A percentile compares a stretch with the other conserved stretches of the same genome.
phyloP scores from a whole-genome alignment of 1,140 invertebrate genomes.

The Pteromalus puparum region DNA sequence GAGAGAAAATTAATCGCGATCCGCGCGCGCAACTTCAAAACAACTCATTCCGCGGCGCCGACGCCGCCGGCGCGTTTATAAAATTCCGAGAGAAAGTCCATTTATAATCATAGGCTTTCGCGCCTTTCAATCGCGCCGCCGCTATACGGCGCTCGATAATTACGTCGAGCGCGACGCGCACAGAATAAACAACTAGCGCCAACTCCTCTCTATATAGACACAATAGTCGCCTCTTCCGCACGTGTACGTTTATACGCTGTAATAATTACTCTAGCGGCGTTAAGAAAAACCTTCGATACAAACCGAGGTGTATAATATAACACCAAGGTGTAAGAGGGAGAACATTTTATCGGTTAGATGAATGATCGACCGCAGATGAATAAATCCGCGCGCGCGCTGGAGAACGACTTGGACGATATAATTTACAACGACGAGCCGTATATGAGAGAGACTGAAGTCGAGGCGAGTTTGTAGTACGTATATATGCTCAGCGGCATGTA shows the following conservation, averaged over 20 bases:
- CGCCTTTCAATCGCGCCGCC: slow-evolving; percentile 13
- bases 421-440: slow-evolving; percentile 29
- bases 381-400: neutral
- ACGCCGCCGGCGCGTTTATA: slow-evolving; percentile 11
- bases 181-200: slow-evolving; percentile 14
- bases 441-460: neutral
- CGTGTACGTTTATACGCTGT: too few relatives aligned
- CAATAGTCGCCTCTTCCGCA: neutral
- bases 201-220: neutral
- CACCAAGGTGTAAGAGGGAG: too few relatives aligned
- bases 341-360: neutral
- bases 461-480: neutral
- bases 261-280: too few relatives aligned
- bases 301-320: too few relatives aligned
- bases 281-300: too few relatives aligned
- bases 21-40: neutral
- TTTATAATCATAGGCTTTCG: slow-evolving; percentile 27
- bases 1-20: too few relatives aligned
- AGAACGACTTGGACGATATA: slow-evolving; percentile 14
- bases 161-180: neutral
- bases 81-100: slow-evolving; percentile 41
- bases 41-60: neutral
- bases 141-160: neutral
- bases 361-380: slow-evolving; percentile 16
- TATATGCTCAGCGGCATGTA: slow-evolving; percentile 3